These are phyloP conservation scores for Dallia pectoralis DNA, from an alignment of 2,797 vertebrate species.

Conservation along the genomic window DNA sequence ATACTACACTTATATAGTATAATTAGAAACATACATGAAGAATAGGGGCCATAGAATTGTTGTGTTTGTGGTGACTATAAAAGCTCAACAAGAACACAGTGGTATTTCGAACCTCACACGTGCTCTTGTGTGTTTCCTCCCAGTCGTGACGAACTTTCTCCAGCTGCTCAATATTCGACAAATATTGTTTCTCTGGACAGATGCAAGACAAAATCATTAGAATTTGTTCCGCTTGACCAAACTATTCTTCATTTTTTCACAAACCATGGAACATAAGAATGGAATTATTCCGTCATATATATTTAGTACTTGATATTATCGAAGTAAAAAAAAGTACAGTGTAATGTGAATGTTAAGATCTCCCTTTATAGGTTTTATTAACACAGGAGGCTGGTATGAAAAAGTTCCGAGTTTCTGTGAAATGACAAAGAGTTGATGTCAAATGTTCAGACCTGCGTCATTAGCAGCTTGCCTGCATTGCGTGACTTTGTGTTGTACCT, in stretches of 20 bases:
- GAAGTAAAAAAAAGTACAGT: not conserved
- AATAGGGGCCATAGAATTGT: too few species aligned
- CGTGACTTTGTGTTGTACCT: slow-evolving; percentile 83
- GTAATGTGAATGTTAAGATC: not conserved
- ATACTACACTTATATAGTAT: too few species aligned
- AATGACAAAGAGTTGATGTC: too few species aligned
- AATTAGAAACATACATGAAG: too few species aligned
- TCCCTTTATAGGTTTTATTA: too few species aligned
- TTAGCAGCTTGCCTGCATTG: slow-evolving; percentile 79
- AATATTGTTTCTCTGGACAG: slow-evolving; percentile 77
- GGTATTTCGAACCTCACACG: slow-evolving; percentile 81
- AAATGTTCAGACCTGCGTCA: slow-evolving; percentile 78
- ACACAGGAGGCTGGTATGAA: too few species aligned
- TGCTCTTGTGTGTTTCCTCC: slow-evolving; percentile 86
- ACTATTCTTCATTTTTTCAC: not conserved
- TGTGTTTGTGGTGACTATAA: not conserved
- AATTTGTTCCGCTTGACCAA: not conserved
- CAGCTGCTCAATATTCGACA: slow-evolving; percentile 74
- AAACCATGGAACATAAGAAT: not conserved
- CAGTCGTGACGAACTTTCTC: slow-evolving; percentile 83
- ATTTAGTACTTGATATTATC: not conserved
- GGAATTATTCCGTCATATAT: not conserved
- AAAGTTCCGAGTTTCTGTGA: too few species aligned
- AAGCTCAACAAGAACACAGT: not conserved
- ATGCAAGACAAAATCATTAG: slow-evolving; percentile 5